Base-by-base conservation (phyloP, 2,888 invertebrate species). In the Cosmia pyralina region DNA sequence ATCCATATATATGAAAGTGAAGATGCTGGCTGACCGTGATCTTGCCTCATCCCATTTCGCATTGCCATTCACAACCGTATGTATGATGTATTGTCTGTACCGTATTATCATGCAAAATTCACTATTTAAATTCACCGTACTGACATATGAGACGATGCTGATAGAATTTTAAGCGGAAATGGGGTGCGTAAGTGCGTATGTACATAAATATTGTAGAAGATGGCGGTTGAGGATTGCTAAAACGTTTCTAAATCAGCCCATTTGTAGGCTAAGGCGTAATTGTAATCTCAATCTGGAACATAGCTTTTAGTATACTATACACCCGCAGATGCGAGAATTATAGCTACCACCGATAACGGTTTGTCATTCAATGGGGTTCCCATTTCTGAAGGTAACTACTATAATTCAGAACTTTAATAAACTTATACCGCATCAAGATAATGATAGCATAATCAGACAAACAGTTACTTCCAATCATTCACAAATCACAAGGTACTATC, bases 31-130 rank as follows among this genome's bases (percentile, higher is more conserved):
- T 58, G 75, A 34, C 81, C 82, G 28, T 84, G 85, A 81, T 85
- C 84, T 79, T 76, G 69, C 53, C 55, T 79, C 62, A 69, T 81
- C 74, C 75, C 55, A 70, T 72, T 82, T 78, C 60, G 71, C 78
- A 71, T 79, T 75, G 53, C 60, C 64, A 72, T 63, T 71, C 66
- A 74, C 52, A 59, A 57, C n/a, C 22, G 52, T 41, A 80, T 69
- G 70, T 66, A 66, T 79, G 73, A 82, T 77, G 58, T 73, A 77
- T 77, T 85, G 73, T 82, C 17, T 72, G 73, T 64, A n/a, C n/a
- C 53, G 19, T 55, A 79, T 83, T 73, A 69, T 76, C 72, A 85
- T 82, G 76, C 75, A 82, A 82, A 82, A 69, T 63, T 63, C 46
- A 58, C 57, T 58, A 72, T 78, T 84, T 15, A 83, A 79, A 82